phyloP scores from a whole-genome alignment of 2,888 invertebrate species.

The Cancer borealis region DNA sequence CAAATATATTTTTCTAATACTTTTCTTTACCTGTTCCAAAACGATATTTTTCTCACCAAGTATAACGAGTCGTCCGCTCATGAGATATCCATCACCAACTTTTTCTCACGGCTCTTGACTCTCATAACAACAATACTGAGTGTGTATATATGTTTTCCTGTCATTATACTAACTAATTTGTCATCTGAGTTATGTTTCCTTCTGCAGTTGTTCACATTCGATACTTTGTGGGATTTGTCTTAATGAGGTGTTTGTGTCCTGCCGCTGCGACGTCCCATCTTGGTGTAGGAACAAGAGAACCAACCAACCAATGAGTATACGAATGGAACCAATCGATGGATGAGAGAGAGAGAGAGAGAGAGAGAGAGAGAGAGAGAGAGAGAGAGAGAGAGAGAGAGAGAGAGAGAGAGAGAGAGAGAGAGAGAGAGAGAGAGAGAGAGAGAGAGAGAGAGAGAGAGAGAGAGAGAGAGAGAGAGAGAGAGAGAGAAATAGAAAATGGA shows the following conservation, averaged over 20 bases:
- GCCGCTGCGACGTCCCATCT: not conserved
- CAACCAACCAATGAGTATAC: not conserved
- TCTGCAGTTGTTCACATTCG: not conserved
- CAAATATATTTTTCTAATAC: not conserved
- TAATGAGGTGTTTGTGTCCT: not conserved
- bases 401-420: no score
- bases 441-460: no score
- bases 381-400: no score
- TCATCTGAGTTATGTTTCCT: conserved; percentile 20
- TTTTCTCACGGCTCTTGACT: not conserved
- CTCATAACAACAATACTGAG: conserved; percentile 2
- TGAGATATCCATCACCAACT: not conserved
- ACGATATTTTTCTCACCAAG: not conserved
- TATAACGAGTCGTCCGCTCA: not conserved
- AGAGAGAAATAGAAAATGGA: no score
- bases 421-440: no score
- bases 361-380: not conserved
- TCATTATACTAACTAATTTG: not conserved
- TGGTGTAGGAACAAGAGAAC: not conserved
- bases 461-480: not conserved
- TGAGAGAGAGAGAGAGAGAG: not conserved
- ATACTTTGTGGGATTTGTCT: not conserved
- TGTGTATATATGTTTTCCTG: not conserved
- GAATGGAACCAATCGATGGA: not conserved
- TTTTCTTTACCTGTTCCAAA: not conserved